Conservation (phyloP, 2,113 vertebrate genomes). For the Gnathonemus longibarbis region DNA sequence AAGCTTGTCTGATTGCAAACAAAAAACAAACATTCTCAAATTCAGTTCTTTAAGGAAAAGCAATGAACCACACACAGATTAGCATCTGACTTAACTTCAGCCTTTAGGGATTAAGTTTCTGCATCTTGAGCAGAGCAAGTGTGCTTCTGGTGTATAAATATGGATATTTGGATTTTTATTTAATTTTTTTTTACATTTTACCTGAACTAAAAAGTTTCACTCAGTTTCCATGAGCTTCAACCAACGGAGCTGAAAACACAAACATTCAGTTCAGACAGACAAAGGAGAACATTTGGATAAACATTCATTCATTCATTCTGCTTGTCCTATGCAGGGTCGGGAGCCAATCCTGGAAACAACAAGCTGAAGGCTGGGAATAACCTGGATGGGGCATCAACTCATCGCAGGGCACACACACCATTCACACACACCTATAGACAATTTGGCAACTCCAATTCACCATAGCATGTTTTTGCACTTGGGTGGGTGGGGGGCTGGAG, state of each 20-base stretch:
- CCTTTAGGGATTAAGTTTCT: neutral
- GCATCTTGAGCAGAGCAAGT: neutral
- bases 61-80: neutral
- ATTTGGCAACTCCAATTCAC: neutral
- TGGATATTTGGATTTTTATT: neutral
- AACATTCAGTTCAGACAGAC: neutral
- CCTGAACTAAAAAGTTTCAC: neutral
- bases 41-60: neutral
- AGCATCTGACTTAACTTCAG: neutral
- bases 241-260: neutral
- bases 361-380: neutral
- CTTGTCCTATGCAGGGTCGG: neutral
- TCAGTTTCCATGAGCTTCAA: neutral
- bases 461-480: neutral
- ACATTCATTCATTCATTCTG: neutral
- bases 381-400: neutral
- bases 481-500: neutral
- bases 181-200: neutral
- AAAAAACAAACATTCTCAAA: neutral
- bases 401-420: neutral
- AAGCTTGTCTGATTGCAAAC: neutral
- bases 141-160: neutral
- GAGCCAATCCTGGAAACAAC: neutral
- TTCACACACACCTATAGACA: neutral
- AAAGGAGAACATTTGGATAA: neutral